Evolutionary conservation across 2,888 invertebrate genomes (phyloP), one percentile per base, ranked within the genome.

Genomic region (Hemaris fuciformis): DNA sequence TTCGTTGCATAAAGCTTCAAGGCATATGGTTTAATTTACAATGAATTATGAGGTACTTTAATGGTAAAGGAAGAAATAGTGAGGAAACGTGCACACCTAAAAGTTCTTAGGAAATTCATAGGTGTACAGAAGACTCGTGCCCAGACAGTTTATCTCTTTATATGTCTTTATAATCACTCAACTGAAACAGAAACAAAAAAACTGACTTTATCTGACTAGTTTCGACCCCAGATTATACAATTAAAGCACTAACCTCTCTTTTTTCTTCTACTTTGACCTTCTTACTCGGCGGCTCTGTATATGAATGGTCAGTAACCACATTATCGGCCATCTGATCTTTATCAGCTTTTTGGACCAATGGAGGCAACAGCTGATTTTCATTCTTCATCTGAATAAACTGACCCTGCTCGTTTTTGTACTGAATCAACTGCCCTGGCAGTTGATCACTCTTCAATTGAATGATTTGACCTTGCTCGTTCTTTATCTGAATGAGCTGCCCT

Each of bases 381-480:
- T 68, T 73, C 63, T 85, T 85, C 23, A 85, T 66, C 60, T 86
- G 87, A 25, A 87, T 70, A 8, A 85, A 73, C 53, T 87, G 88
- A 0, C 84, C 86, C 23, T 83, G 85, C 5, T 89, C 89, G 61
- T 84, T 87, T 68, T 89, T 90, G 64, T 80, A 84, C 65, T 88
- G 89, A 6, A 89, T 63, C 45, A 89, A 60, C 0, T 83, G 81
- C 10, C 76, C 72, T 61, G 85, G 84, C 10, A 89, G 63, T 66
- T 89, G 90, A 18, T 91, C 91, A 63, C 82, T 81, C 65, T 91
- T 91, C 60, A 91, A 61, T 20, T 90, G 89, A 67, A 91, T 89
- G 18, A 91, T 85, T 71, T 91, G 91, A n/a, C 89, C 90, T 61
- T 91, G 89, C 1, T 90, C 89, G 61, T 89, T 89, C 68, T 91